phyloP scores from a whole-genome alignment of 2,888 invertebrate species.

The Micoletzkya japonica region DNA sequence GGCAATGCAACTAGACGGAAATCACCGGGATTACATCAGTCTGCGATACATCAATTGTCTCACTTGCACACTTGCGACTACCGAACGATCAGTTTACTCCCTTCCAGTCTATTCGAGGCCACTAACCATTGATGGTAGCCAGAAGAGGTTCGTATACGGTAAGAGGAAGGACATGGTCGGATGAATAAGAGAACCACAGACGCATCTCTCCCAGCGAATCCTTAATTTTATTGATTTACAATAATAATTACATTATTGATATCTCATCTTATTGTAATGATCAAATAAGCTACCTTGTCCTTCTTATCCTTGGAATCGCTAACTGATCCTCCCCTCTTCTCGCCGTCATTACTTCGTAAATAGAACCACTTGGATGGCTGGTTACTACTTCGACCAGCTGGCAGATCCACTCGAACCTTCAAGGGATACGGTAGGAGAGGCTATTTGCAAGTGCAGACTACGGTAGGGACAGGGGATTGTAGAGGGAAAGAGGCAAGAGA shows the following conservation, averaged over 20 bases:
- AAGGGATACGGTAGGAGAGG: not conserved
- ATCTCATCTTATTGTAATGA: not conserved
- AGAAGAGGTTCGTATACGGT: conserved; percentile 41
- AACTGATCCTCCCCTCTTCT: conserved; percentile 20
- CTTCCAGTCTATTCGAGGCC: not conserved
- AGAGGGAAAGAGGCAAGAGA: too few species aligned
- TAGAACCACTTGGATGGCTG: conserved; percentile 53
- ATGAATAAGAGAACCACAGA: conserved; percentile 37
- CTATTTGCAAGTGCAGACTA: too few species aligned
- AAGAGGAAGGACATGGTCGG: conserved; percentile 48
- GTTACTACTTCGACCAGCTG: conserved; percentile 35
- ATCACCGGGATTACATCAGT: not conserved
- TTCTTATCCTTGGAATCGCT: not conserved
- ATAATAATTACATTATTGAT: not conserved
- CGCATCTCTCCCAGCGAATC: conserved; percentile 26
- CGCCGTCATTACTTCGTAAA: conserved; percentile 36
- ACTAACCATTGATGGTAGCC: conserved; percentile 10
- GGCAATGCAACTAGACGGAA: not conserved
- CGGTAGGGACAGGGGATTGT: too few species aligned
- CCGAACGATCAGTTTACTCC: not conserved
- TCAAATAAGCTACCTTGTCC: conserved; percentile 12
- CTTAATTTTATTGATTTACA: not conserved
- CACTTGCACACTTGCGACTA: not conserved
- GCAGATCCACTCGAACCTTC: conserved; percentile 26
- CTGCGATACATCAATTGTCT: not conserved